These are phyloP conservation scores for Mastacembelus armatus DNA, from an alignment of 2,797 vertebrate genomes.

Conservation along the genomic window DNA sequence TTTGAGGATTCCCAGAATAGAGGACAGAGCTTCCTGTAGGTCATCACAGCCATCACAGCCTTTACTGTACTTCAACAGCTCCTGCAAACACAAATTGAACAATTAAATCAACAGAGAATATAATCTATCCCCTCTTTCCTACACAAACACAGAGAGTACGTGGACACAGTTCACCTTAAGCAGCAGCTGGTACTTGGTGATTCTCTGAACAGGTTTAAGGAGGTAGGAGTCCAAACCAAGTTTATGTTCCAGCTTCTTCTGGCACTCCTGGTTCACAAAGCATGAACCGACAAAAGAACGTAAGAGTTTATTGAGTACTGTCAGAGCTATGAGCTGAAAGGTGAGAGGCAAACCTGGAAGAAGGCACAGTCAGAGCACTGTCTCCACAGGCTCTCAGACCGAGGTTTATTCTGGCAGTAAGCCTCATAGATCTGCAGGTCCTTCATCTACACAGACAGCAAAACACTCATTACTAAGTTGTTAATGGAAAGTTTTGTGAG, in stretches of 20 bases:
- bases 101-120: not conserved
- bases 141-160: not conserved
- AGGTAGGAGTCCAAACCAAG: conserved; percentile 98
- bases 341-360: conserved; percentile 88
- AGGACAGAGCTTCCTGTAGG: conserved; percentile 93
- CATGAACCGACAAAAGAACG: not conserved
- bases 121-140: not conserved
- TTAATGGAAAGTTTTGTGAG: not conserved
- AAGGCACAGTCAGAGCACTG: conserved; percentile 96
- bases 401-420: conserved; percentile 98
- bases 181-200: conserved; percentile 98
- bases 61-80: conserved; percentile 96
- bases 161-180: conserved; percentile 86
- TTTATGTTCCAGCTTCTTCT: conserved; percentile 97
- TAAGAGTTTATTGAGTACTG: too few species aligned
- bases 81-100: conserved; percentile 75
- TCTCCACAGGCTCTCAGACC: conserved; percentile 97
- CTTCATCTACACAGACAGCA: conserved; percentile 86
- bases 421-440: conserved; percentile 98
- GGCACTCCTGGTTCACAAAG: conserved; percentile 88
- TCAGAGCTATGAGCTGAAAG: not conserved
- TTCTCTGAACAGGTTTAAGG: conserved; percentile 97
- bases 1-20: conserved; percentile 97
- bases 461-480: not conserved
- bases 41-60: conserved; percentile 92